Base-by-base conservation (phyloP, 2,113 vertebrate species). In the Actinemys pallida region DNA sequence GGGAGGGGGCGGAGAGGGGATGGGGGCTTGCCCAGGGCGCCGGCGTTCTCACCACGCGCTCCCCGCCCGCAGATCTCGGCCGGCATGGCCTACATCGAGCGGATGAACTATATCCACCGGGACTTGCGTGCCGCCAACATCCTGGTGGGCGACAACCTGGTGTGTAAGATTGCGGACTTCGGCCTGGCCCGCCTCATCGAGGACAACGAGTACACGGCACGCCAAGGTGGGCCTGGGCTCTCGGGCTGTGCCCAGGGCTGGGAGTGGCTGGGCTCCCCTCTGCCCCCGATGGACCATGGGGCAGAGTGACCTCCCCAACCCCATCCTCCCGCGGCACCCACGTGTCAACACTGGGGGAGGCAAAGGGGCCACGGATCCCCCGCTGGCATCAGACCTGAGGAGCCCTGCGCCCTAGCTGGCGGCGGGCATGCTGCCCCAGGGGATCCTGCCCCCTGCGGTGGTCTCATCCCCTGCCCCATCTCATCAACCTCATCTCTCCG, bases 61-160 rank as follows among this genome's bases (percentile, higher is more conserved):
- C 56, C 57, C 45, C 20, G 20, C 53, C 5, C 0, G 11, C 89
- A 99, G 99, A 99, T 99, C 25, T 99, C 99, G 0, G 98, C 98
- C 0, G 99, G 99, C 76, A 99, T 99, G 99, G 99, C 99, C 1
- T 99, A 99, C 97, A 99, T 99, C 1, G 99, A 99, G 95, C 95
- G 99, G 79, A 99, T 99, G 99, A 99, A 99, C 98, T 99, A 99
- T 97, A 99, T 99, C 98, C 99, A 99, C 83, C 98, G 99, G 57
- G 99, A 99, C 88, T 98, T 99, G 83, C 98, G 99, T 1, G 99
- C 99, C 1, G 99, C 99, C 86, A 99, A 99, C 98, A 99, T 99
- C 97, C 98, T 99, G 29, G 99, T 99, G 14, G 99, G 99, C 12
- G 99, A 99, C 87, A 99, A 98, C 96, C 98, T 99, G 89, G 99